These are phyloP conservation scores for Oryzias sinensis DNA, from an alignment of 2,797 vertebrate genomes.

Conservation along the genomic window DNA sequence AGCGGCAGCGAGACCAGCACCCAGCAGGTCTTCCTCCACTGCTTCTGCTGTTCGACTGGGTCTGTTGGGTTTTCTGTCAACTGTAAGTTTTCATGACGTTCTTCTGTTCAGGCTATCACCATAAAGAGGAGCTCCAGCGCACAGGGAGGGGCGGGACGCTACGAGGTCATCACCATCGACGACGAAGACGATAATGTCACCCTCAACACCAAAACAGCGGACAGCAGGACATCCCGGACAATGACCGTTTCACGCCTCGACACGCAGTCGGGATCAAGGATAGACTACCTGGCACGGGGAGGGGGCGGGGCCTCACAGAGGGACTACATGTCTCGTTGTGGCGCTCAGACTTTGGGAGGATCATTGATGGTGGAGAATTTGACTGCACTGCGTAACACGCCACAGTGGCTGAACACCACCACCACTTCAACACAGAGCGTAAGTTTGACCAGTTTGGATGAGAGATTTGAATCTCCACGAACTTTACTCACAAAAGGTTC, in stretches of 20 bases:
- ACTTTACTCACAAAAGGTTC: no score
- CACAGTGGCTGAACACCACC: slow-evolving; percentile 60
- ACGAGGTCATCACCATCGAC: slow-evolving; percentile 73
- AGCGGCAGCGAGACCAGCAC: slow-evolving; percentile 67
- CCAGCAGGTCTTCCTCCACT: slow-evolving; percentile 55
- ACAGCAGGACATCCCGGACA: slow-evolving; percentile 42
- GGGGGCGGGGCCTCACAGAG: slow-evolving; percentile 51
- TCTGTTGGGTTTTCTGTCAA: not conserved
- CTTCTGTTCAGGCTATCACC: slow-evolving; percentile 53
- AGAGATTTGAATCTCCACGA: no score
- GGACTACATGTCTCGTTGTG: slow-evolving; percentile 81
- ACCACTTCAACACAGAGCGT: slow-evolving; percentile 56
- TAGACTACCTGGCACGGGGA: slow-evolving; percentile 82
- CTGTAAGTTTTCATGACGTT: not conserved
- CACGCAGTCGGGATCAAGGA: slow-evolving; percentile 67
- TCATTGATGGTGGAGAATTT: slow-evolving; percentile 78
- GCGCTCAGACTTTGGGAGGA: slow-evolving; percentile 67
- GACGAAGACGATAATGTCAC: slow-evolving; percentile 58
- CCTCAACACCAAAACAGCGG: slow-evolving; percentile 36
- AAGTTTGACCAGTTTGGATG: slow-evolving; percentile 25
- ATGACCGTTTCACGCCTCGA: slow-evolving; percentile 50
- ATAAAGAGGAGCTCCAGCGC: slow-evolving; percentile 74
- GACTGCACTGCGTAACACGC: slow-evolving; percentile 76
- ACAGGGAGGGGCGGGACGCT: slow-evolving; percentile 64
- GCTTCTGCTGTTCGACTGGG: not conserved